Evolutionary conservation across 2,113 vertebrate species (phyloP).

Genomic region (Triplophysa dalaica): DNA sequence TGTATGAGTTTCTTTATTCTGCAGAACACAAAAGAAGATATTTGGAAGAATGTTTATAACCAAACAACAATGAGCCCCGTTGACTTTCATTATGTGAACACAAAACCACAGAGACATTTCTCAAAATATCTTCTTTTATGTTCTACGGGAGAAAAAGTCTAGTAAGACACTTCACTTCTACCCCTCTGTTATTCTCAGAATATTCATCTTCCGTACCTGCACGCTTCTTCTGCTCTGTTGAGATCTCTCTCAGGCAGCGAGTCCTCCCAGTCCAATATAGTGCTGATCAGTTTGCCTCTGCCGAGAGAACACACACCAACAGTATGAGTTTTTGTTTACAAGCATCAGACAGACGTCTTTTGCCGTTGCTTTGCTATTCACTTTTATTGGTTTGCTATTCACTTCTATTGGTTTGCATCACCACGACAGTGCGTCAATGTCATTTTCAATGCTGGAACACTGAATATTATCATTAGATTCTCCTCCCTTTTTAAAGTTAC

Average conservation of each 20-base stretch:
- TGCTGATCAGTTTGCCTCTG: constrained; percentile 91
- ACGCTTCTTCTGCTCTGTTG: constrained; percentile 84
- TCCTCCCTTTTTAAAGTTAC: constrained; percentile 62
- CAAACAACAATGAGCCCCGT: too few species aligned
- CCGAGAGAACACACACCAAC: not conserved
- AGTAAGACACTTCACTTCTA: not conserved
- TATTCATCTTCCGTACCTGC: constrained; percentile 76
- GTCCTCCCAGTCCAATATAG: constrained; percentile 97
- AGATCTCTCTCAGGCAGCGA: constrained; percentile 88
- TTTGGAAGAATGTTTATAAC: too few species aligned
- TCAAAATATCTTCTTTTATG: too few species aligned
- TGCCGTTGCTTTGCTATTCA: too few species aligned
- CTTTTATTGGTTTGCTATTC: too few species aligned
- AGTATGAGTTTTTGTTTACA: not conserved
- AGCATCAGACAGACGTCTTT: not conserved
- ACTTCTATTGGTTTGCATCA: too few species aligned
- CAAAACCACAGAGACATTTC: too few species aligned
- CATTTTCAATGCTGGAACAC: not conserved
- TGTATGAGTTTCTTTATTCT: too few species aligned
- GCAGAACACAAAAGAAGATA: too few species aligned
- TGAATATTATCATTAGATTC: not conserved
- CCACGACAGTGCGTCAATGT: not conserved
- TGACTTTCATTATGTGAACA: too few species aligned
- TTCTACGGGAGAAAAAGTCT: too few species aligned
- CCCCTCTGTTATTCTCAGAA: not conserved